Evolutionary conservation across 2,797 vertebrate species (phyloP).

Genomic region (Uromys caudimaculatus): DNA sequence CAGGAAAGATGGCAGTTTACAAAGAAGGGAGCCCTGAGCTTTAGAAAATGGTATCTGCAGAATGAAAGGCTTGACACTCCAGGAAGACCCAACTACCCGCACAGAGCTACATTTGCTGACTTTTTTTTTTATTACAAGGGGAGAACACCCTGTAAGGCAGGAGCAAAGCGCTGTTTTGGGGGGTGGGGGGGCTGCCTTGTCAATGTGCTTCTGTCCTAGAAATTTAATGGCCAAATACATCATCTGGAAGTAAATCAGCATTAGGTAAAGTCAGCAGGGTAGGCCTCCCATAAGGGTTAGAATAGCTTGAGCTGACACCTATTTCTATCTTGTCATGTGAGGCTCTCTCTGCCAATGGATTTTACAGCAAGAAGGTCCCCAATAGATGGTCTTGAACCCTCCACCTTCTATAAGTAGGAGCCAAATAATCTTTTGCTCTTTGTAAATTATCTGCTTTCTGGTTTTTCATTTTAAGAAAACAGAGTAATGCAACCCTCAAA

Average conservation of each 20-base stretch:
- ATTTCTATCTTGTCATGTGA: neutral
- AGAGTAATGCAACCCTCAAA: neutral
- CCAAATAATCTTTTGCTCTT: neutral
- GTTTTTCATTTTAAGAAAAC: conserved; percentile 4
- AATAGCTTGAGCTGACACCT: neutral
- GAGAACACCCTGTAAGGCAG: neutral
- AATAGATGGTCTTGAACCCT: neutral
- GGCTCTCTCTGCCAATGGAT: neutral
- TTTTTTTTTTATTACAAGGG: neutral
- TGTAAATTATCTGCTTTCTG: neutral
- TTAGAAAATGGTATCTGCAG: neutral
- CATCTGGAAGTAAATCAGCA: neutral
- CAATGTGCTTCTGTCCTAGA: neutral
- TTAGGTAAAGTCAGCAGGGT: neutral
- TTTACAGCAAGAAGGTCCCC: neutral
- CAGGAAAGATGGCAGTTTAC: neutral
- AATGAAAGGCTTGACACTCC: neutral
- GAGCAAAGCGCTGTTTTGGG: neutral
- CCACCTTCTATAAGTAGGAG: neutral
- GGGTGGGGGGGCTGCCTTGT: neutral
- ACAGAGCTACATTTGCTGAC: neutral
- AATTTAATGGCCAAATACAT: neutral
- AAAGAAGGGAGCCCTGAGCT: neutral
- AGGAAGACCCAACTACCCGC: neutral
- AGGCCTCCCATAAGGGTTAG: neutral